Percentiles rank a stretch among this genome's conserved stretches.
These are phyloP conservation scores for Poecilia latipinna DNA, from an alignment of 2,113 vertebrate species.

Conservation along the genomic window DNA sequence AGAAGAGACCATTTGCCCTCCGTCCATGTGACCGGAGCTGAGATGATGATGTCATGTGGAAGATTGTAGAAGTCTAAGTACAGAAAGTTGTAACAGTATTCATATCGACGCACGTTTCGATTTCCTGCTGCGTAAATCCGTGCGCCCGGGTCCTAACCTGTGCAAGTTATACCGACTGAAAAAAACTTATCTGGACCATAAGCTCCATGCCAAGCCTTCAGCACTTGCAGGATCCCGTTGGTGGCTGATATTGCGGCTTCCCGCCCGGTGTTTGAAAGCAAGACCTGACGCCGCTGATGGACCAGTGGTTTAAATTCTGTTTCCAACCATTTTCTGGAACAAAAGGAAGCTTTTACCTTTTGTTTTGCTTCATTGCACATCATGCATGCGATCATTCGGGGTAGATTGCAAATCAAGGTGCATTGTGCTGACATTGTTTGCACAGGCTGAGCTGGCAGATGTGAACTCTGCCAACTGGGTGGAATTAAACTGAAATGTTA, in stretches of 20 bases:
- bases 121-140: neutral
- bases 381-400: neutral
- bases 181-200: constrained; percentile 77
- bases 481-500: neutral
- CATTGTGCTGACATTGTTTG: constrained; percentile 16
- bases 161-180: constrained; percentile 85
- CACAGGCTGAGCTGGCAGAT: neutral
- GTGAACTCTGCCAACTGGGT: neutral
- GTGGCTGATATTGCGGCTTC: constrained; percentile 76
- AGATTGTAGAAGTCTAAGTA: constrained; percentile 82
- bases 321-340: constrained; percentile 83
- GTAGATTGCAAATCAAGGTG: neutral
- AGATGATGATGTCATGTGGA: constrained; percentile 86
- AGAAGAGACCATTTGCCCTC: constrained; percentile 81
- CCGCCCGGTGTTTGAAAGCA: constrained; percentile 50
- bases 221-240: constrained; percentile 76
- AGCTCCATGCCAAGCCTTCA: constrained; percentile 85
- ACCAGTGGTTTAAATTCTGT: constrained; percentile 77
- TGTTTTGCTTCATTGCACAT: neutral
- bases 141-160: constrained; percentile 75
- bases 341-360: neutral
- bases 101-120: neutral
- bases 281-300: constrained; percentile 34
- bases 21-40: constrained; percentile 86
- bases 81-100: neutral